phyloP scores from a whole-genome alignment of 2,113 vertebrate species.

The Vombatus ursinus region DNA sequence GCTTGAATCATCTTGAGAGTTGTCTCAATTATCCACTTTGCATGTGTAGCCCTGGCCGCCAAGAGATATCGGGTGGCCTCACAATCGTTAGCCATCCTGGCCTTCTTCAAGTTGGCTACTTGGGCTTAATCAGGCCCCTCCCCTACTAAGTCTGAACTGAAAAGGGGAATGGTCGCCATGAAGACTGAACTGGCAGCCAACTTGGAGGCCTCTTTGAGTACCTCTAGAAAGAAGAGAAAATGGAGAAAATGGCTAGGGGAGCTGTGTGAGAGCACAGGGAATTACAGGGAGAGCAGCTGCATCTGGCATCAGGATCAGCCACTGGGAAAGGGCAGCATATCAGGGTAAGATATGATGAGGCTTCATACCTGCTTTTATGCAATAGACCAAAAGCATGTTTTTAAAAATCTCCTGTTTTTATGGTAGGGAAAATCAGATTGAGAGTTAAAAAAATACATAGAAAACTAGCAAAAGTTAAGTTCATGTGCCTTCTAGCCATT shows the following conservation, averaged over 20 bases:
- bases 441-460: background rate
- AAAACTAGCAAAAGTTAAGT: background rate
- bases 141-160: slow-evolving; percentile 7
- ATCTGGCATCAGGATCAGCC: slow-evolving; percentile 24
- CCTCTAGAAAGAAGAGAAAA: slow-evolving; percentile 49
- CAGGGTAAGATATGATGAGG: background rate
- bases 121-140: slow-evolving; percentile 53
- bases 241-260: slow-evolving; percentile 6
- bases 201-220: slow-evolving; percentile 21
- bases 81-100: background rate
- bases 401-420: background rate
- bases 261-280: slow-evolving; percentile 28
- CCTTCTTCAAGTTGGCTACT: slow-evolving; percentile 55
- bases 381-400: slow-evolving; percentile 36
- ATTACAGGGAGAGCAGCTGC: slow-evolving; percentile 28
- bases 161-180: slow-evolving; percentile 33
- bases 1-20: slow-evolving; percentile 61
- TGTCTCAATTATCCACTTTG: slow-evolving; percentile 64
- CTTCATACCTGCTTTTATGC: background rate
- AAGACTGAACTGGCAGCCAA: slow-evolving; percentile 48
- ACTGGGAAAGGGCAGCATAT: background rate
- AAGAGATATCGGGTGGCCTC: slow-evolving; percentile 27
- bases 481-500: slow-evolving; percentile 1
- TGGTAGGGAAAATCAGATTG: background rate
- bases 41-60: slow-evolving; percentile 36